Evolutionary conservation across 1,140 invertebrate genomes (phyloP), one percentile per base, ranked within the genome.

Genomic region (Stenopsyche tienmushanensis): DNA sequence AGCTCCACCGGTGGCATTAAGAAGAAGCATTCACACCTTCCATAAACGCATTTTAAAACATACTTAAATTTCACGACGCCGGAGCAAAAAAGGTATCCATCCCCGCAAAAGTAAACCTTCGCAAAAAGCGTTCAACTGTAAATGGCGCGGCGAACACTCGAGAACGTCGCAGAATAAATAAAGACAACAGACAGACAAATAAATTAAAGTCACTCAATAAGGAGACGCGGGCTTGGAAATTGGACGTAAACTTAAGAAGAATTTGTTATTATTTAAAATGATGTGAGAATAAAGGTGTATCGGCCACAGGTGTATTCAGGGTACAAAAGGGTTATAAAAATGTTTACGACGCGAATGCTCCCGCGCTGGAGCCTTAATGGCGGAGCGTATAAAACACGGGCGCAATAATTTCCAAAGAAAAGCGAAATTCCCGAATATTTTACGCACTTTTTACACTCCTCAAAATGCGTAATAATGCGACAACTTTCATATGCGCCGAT

Each of bases 271-370:
- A 23, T 57, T 57, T 57, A 57, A 29, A 21, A 42, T 20, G 54
- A 57, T 24, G 20, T 24, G 54, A 57, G 54, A 42, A 57, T 57
- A 50, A 60, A 60, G 42, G 58, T 49, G 58, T 60, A 60, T 60
- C 29, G 58, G 58, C 45, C 58, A 60, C 58, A 60, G 58, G 58
- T 60, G 58, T 50, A 42, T 57, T 53, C 29, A 18, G 17, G 58
- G 42, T 49, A 47, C 58, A 49, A 60, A 60, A 60, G 58, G 34
- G 58, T 50, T 60, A 20, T 60, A 60, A 60, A 60, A 60, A 60
- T 60, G 45, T 60, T 60, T 60, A 60, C 58, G 58, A 60, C 45
- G 39, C 45, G 42, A 60, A 60, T 57, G 39, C 21, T 57, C 39
- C 54, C 21, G 1, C 17, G 15, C 3, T 39, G 3, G 20, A 5